These are phyloP conservation scores for Schlechtendalia chinensis DNA, from an alignment of 1,140 invertebrate genomes.

Conservation along the genomic window DNA sequence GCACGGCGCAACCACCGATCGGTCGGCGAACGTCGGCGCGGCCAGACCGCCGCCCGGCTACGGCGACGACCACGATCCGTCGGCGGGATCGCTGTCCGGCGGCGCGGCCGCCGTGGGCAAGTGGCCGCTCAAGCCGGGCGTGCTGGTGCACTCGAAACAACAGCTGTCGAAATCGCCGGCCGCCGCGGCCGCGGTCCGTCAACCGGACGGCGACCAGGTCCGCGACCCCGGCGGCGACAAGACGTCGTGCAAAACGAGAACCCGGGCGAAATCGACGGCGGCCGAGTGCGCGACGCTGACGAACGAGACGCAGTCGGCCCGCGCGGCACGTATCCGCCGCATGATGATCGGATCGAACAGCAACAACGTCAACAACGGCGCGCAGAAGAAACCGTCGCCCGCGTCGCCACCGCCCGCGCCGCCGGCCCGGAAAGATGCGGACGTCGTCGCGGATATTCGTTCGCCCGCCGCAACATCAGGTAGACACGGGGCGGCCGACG, in stretches of 20 bases:
- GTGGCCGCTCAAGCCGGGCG: conserved; percentile 84
- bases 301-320: conserved; percentile 53
- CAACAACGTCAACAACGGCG: background rate
- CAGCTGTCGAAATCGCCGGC: background rate
- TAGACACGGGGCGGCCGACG: background rate
- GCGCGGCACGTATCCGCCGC: conserved; percentile 53
- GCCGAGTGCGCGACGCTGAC: conserved; percentile 6
- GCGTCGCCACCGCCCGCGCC: conserved; percentile 12
- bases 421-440: background rate
- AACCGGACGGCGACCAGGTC: too few species aligned
- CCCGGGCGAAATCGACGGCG: background rate
- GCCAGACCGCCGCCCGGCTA: conserved; percentile 8
- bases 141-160: conserved; percentile 82
- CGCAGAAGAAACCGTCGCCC: conserved; percentile 11
- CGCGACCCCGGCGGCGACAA: background rate
- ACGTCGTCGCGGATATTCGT: background rate
- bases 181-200: background rate
- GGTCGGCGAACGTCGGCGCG: background rate
- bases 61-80: background rate
- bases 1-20: background rate
- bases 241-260: background rate
- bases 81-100: background rate
- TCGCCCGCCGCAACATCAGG: background rate
- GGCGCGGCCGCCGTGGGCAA: conserved; percentile 58
- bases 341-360: conserved; percentile 52